These are phyloP conservation scores for Hyaena hyaena DNA, from an alignment of 2,113 vertebrate species.

Conservation along the genomic window DNA sequence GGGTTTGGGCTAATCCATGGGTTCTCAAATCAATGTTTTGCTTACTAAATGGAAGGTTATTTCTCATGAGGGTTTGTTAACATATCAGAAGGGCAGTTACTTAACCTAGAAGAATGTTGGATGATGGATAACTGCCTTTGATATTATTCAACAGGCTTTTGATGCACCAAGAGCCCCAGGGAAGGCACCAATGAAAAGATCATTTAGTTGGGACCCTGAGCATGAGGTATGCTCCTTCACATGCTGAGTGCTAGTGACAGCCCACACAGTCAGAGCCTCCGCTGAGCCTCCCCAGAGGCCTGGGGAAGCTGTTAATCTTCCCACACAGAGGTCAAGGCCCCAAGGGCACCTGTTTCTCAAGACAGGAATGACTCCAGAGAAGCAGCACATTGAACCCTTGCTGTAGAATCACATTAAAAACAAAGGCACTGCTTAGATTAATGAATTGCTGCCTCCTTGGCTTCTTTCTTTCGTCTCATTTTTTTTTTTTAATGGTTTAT, in stretches of 20 bases:
- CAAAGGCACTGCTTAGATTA: background rate
- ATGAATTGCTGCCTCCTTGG: background rate
- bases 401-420: background rate
- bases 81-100: background rate
- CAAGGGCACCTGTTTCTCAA: background rate
- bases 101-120: background rate
- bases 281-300: background rate
- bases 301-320: background rate
- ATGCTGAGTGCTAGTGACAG: background rate
- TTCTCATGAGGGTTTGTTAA: background rate
- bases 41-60: background rate
- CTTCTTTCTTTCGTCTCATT: background rate
- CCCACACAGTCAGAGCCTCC: background rate
- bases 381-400: background rate
- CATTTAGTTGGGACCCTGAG: background rate
- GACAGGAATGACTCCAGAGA: background rate
- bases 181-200: background rate
- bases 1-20: background rate
- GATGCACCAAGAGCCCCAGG: background rate
- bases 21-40: constrained; percentile 4
- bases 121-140: background rate
- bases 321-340: background rate
- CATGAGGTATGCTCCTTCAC: background rate
- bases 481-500: no score
- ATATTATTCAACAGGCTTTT: background rate